Base-by-base conservation (phyloP, 2,888 invertebrate species). In the Beris morrisii region DNA sequence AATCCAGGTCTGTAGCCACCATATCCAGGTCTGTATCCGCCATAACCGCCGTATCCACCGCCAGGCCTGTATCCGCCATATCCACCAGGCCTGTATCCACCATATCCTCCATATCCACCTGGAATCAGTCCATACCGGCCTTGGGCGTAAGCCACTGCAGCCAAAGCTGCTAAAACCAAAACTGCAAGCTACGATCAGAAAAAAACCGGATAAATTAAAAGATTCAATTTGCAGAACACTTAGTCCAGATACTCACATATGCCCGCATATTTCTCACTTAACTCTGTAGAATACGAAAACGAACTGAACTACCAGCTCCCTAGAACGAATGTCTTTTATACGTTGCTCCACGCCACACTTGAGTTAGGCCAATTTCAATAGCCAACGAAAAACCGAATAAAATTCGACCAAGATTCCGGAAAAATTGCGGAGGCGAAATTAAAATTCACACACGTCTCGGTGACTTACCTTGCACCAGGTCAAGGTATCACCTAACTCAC, bases 1-100 rank as follows among this genome's bases (percentile, higher is more conserved):
- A 38, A 38, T 48, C 48, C 48, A 2, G 48, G 48, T 3, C 22
- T 15, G 13, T 56, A 38, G 3, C 43, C 43, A n/a, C 43, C 43
- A 43, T 56, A 32, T 56, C 56, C 53, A 12, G 45, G 45, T 45
- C n/a, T 45, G n/a, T 38, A 38, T 31, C 32, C 55, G 5, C 7
- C 5, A 3, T 38, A 38, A 3, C 32, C 55, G 5, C 7, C 5
- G 15, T 12, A 6, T 5, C 13, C 48, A 11, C 45, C 45, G n/a
- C 45, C 45, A n/a, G 45, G 45, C 9, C 12, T 9, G 22, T 22
- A 13, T 15, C 48, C 50, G 1, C 15, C 15, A 32, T 22, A 12
- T 22, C 31, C 48, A 3, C 9, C 9, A 7, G 4, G 30, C 5
- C 38, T 9, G 38, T 7, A 38, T 48, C 48, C 48, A 11, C 22